phyloP scores from a whole-genome alignment of 2,113 vertebrate species.

The Saccopteryx leptura region DNA sequence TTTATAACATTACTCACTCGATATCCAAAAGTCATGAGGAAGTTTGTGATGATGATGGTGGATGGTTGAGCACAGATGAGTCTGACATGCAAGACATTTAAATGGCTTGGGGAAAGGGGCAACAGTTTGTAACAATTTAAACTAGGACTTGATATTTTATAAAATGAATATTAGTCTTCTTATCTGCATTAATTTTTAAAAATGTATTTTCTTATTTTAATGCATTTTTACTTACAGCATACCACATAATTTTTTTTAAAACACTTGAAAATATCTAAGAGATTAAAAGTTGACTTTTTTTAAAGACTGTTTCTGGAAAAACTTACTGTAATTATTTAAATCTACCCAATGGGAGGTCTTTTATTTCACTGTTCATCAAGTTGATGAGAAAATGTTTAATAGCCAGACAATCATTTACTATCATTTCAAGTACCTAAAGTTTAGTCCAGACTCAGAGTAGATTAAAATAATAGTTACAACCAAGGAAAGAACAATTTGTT shows the following conservation, averaged over 20 bases:
- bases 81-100: neutral
- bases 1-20: neutral
- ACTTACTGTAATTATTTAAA: constrained; percentile 39
- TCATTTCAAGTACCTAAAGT: constrained; percentile 47
- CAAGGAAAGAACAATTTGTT: neutral
- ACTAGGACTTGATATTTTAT: neutral
- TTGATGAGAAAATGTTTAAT: constrained; percentile 59
- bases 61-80: neutral
- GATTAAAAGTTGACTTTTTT: constrained; percentile 24
- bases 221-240: neutral
- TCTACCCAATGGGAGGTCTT: neutral
- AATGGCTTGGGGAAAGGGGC: neutral
- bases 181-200: neutral
- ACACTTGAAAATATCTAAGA: neutral
- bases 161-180: constrained; percentile 15
- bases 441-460: neutral
- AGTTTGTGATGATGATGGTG: neutral
- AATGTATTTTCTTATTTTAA: constrained; percentile 15
- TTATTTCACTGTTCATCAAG: constrained; percentile 49
- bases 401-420: constrained; percentile 11
- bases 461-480: constrained; percentile 23
- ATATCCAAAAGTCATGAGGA: neutral
- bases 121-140: neutral
- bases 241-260: neutral
- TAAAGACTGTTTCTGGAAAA: neutral